Evolutionary conservation across 2,888 invertebrate species (phyloP).

Genomic region (Mesorhabditis spiculigera): DNA sequence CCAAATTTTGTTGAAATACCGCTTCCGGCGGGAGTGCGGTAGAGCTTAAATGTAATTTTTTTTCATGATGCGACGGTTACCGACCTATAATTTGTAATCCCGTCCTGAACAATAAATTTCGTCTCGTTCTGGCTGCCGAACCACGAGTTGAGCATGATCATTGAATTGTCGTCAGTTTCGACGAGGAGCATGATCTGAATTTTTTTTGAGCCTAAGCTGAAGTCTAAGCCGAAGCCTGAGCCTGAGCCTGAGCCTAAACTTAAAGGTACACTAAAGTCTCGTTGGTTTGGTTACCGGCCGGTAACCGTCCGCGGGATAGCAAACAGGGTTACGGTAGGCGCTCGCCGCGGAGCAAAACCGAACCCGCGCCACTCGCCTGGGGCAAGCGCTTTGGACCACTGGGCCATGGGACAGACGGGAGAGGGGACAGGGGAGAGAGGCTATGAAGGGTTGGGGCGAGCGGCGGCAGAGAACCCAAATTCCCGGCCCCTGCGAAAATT

Average conservation of each 20-base stretch:
- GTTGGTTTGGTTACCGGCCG: too few relatives aligned
- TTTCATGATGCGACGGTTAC: background rate
- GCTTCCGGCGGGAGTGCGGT: too few relatives aligned
- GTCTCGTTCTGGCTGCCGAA: slow-evolving; percentile 1
- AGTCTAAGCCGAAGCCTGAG: background rate
- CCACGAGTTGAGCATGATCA: background rate
- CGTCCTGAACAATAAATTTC: background rate
- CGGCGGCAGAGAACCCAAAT: too few relatives aligned
- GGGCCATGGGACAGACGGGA: background rate
- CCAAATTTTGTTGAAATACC: too few relatives aligned
- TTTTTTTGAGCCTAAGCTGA: background rate
- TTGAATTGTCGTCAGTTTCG: background rate
- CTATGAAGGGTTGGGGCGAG: too few relatives aligned
- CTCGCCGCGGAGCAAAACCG: too few relatives aligned
- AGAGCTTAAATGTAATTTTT: too few relatives aligned
- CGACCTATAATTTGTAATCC: background rate
- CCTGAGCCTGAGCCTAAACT: background rate
- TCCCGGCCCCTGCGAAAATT: too few relatives aligned
- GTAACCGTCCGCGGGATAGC: too few relatives aligned
- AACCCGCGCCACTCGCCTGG: too few relatives aligned
- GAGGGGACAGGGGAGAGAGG: background rate
- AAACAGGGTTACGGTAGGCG: too few relatives aligned
- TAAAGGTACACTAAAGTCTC: too few relatives aligned
- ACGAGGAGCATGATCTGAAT: background rate
- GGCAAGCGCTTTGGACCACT: background rate